Percentiles rank a stretch among this genome's conserved stretches.
Evolutionary conservation across 2,888 invertebrate species (phyloP).

Genomic region (Drosophila lacicola): DNA sequence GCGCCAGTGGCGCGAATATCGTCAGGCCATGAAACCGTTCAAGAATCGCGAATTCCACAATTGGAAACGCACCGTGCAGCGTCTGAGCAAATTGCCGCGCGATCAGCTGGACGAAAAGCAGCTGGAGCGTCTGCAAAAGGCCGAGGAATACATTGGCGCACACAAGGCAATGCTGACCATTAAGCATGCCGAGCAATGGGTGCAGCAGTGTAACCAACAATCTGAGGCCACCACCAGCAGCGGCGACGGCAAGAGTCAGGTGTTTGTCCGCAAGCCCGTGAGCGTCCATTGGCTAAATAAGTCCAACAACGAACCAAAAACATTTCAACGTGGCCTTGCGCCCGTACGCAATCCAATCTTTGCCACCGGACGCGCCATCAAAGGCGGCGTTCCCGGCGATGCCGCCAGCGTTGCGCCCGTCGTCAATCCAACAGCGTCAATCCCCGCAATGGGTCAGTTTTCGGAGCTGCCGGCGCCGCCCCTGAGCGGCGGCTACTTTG

Average conservation of each 20-base stretch:
- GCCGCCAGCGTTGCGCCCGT: constrained; percentile 8
- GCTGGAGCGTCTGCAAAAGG: constrained; percentile 63
- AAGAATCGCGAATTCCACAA: constrained; percentile 81
- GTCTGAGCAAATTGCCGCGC: constrained; percentile 68
- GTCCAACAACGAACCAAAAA: constrained; percentile 13
- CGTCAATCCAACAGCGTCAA: constrained; percentile 22
- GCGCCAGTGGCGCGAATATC: constrained; percentile 76
- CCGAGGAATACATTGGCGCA: constrained; percentile 69
- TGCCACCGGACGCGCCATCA: constrained; percentile 68
- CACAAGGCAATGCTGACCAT: constrained; percentile 75
- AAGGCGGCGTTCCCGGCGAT: constrained; percentile 50
- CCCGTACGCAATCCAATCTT: constrained; percentile 39
- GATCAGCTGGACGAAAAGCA: constrained; percentile 73
- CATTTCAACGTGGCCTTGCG: constrained; percentile 21
- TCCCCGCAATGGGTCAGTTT: constrained; percentile 27
- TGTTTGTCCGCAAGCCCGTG: constrained; percentile 55
- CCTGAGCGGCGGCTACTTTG: constrained; percentile 30
- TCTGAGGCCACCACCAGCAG: not conserved
- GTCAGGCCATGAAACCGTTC: constrained; percentile 80
- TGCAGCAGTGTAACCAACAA: constrained; percentile 53
- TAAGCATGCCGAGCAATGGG: constrained; percentile 76
- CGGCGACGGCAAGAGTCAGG: constrained; percentile 40
- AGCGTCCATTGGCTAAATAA: constrained; percentile 43
- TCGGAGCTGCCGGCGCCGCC: constrained; percentile 12
- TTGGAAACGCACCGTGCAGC: constrained; percentile 77